phyloP scores from a whole-genome alignment of 2,113 vertebrate genomes.

The Eudorcas thomsonii region DNA sequence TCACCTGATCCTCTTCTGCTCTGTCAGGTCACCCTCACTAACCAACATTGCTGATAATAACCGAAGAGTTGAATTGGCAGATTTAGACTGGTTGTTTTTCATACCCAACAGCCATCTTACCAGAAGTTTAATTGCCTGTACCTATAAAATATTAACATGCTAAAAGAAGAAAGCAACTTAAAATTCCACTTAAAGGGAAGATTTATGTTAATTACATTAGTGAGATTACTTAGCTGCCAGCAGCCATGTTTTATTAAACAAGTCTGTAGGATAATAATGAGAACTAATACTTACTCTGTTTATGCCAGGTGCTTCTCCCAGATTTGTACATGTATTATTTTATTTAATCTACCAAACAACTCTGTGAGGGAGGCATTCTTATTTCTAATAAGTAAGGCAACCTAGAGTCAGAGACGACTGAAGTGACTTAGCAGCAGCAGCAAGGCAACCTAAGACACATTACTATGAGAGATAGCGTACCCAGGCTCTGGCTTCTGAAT shows the following conservation, averaged over 20 bases:
- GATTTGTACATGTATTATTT: not conserved
- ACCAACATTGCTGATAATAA: constrained; percentile 97
- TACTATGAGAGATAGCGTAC: not conserved
- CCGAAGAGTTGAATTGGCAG: constrained; percentile 96
- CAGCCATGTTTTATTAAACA: not conserved
- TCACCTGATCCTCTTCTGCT: constrained; percentile 98
- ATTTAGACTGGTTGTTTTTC: constrained; percentile 99
- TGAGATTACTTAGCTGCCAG: not conserved
- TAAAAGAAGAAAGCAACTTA: constrained; percentile 56
- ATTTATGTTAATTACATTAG: constrained; percentile 12
- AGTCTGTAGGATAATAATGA: not conserved
- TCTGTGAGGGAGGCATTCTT: not conserved
- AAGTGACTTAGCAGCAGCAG: no score
- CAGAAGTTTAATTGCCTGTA: constrained; percentile 97
- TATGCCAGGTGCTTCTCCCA: not conserved
- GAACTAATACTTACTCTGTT: not conserved
- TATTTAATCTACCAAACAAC: constrained; percentile 3
- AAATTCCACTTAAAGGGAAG: constrained; percentile 50
- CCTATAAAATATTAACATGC: constrained; percentile 82
- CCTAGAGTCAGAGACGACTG: no score
- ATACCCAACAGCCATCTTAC: constrained; percentile 98
- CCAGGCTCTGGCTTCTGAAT: not conserved
- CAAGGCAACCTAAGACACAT: not conserved
- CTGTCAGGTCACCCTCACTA: constrained; percentile 97
- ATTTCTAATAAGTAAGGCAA: not conserved